Percentiles rank a stretch among this genome's conserved stretches.
These are phyloP conservation scores for Machimus rusticus DNA, from an alignment of 2,888 invertebrate species.

Conservation along the genomic window DNA sequence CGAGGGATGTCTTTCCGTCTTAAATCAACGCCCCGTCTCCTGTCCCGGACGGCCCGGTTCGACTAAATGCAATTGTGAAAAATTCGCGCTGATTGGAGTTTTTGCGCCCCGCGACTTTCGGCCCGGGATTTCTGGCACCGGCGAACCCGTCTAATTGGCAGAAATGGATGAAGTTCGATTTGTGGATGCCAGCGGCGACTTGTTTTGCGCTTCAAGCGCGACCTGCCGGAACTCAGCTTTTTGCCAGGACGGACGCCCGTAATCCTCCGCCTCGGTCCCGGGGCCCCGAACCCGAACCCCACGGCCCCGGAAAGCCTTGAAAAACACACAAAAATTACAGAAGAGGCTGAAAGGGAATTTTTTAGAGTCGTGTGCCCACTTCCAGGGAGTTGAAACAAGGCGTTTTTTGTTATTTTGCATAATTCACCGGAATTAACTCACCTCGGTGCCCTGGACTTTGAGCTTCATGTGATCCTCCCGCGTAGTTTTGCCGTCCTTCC, in stretches of 20 bases:
- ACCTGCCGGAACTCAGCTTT: not conserved
- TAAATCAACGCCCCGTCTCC: constrained; percentile 40
- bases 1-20: constrained; percentile 37
- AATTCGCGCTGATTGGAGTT: constrained; percentile 40
- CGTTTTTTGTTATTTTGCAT: not conserved
- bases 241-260: not conserved
- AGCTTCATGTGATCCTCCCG: constrained; percentile 99
- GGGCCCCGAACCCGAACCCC: not conserved
- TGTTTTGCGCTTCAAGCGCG: not conserved
- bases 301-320: not conserved
- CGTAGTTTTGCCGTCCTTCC: constrained; percentile 97
- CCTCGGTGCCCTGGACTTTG: constrained; percentile 96
- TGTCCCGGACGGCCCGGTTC: not conserved
- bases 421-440: constrained; percentile 60
- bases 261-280: not conserved
- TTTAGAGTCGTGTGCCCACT: not conserved
- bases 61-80: constrained; percentile 44
- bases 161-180: constrained; percentile 37
- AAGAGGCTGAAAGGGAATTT: not conserved
- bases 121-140: constrained; percentile 16
- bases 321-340: not conserved
- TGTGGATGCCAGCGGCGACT: not conserved
- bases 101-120: constrained; percentile 8
- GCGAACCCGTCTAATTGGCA: constrained; percentile 23
- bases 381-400: constrained; percentile 8